A percentile compares a stretch with the other conserved stretches of the same genome.
phyloP scores from a whole-genome alignment of 2,113 vertebrate species.

The Parus major region DNA sequence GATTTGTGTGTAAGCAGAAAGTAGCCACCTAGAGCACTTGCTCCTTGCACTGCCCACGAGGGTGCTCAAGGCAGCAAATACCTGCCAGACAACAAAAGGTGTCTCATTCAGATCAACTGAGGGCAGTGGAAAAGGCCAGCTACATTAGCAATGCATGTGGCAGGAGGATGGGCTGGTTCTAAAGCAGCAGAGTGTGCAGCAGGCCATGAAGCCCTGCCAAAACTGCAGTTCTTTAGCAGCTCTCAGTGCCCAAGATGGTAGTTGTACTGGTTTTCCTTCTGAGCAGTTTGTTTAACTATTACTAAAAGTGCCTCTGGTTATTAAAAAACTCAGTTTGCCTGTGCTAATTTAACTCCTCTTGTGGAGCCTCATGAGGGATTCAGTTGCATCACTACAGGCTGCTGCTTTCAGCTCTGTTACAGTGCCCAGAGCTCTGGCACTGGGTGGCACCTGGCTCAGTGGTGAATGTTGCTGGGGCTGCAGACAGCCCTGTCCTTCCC shows the following conservation, averaged over 20 bases:
- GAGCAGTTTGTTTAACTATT: not conserved
- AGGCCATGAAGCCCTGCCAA: not conserved
- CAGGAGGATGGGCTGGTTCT: not conserved
- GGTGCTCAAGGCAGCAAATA: not conserved
- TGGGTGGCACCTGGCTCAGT: not conserved
- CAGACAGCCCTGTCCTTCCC: not conserved
- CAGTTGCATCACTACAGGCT: not conserved
- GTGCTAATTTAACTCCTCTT: not conserved
- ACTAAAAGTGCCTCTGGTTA: not conserved
- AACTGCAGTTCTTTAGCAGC: not conserved
- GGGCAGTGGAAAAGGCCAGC: not conserved
- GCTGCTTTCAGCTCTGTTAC: not conserved
- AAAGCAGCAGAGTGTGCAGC: not conserved
- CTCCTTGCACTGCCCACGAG: fast-evolving
- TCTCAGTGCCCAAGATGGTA: not conserved
- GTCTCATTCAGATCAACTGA: not conserved
- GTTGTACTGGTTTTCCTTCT: not conserved
- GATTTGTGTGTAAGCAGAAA: not conserved
- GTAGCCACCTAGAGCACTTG: not conserved
- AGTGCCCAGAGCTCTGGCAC: not conserved
- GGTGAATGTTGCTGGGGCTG: not conserved
- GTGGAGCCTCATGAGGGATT: not conserved
- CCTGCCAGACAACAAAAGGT: not conserved
- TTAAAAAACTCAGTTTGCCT: not conserved
- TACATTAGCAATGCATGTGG: not conserved